phyloP scores from a whole-genome alignment of 2,888 invertebrate species.

The Kuschelorhynchus macadamiae region DNA sequence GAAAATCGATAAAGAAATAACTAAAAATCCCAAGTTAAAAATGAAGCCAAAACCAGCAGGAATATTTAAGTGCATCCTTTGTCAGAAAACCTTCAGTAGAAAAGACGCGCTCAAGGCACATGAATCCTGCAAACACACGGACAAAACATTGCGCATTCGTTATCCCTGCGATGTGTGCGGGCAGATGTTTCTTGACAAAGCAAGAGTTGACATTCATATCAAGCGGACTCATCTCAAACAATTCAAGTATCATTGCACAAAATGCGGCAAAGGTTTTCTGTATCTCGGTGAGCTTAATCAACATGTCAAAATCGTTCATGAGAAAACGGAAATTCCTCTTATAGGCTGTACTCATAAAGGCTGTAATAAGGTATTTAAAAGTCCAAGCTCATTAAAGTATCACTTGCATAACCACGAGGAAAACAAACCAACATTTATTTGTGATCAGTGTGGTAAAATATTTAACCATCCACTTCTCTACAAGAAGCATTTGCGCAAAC shows the following conservation, averaged over 20 bases:
- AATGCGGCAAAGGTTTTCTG: conserved; percentile 74
- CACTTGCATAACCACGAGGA: conserved; percentile 61
- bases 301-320: conserved; percentile 61
- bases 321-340: conserved; percentile 15
- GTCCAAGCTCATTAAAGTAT: conserved; percentile 36
- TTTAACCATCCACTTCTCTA: conserved; percentile 49
- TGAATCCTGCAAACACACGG: conserved; percentile 15
- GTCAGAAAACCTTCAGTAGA: conserved; percentile 21
- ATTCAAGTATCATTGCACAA: conserved; percentile 74
- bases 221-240: conserved; percentile 73
- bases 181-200: conserved; percentile 73
- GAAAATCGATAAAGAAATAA: conserved; percentile 21
- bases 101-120: conserved; percentile 31
- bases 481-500: conserved; percentile 61
- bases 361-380: conserved; percentile 49
- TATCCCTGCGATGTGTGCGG: conserved; percentile 41
- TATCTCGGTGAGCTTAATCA: conserved; percentile 74
- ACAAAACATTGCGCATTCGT: conserved; percentile 12
- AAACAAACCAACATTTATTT: conserved; percentile 39
- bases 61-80: conserved; percentile 15
- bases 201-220: conserved; percentile 73
- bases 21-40: conserved; percentile 14
- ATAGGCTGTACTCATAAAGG: conserved; percentile 30
- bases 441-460: conserved; percentile 50
- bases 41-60: neutral